Base-by-base conservation (phyloP, 2,797 vertebrate species). In the Austrolebias charrua region DNA sequence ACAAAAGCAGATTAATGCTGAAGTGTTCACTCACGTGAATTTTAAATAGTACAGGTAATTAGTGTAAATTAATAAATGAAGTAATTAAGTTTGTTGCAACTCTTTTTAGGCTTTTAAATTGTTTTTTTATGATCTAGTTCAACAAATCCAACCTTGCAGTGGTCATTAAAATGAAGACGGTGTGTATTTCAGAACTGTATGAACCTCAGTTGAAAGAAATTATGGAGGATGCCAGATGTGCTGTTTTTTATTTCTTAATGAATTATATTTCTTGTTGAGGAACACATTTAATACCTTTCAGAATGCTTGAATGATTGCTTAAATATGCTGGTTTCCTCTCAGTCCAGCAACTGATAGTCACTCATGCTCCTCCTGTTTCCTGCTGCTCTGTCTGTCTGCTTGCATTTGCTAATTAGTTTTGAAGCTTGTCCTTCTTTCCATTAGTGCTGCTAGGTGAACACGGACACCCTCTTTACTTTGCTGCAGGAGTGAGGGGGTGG, bases 371-470 rank as follows among this genome's bases (percentile, higher is more conserved):
- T 60, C 55, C 63, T 40, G 47, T n/a, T 47, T 15, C 6, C 57
- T n/a, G 12, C 20, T 53, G 63, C 28, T 73, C 18, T 63, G 2
- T 65, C 51, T 63, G 28, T 73, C 60, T 64, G 35, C 70, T 73
- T 77, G 63, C 58, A 63, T 83, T 79, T 69, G 71, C 53, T 71
- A 63, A 84, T 79, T 63, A 62, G 66, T 82, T 76, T 75, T 67
- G 71, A 69, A 75, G 65, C 75, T 50, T 68, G 51, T 66, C 70
- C 59, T 63, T 58, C 28, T 78, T 71, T 76, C 61, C 55, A 42
- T 78, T 69, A 73, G 52, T 18, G 50, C 40, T 24, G 74, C 63
- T 71, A 44, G 54, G 49, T 47, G 38, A 11, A 63, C 16, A 31
- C 56, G 18, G 51, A 48, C 46, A 31, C 61, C 31, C 43, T 58